These are phyloP conservation scores for Turdus rufiventris DNA, from an alignment of 2,113 vertebrate species.

Conservation along the genomic window DNA sequence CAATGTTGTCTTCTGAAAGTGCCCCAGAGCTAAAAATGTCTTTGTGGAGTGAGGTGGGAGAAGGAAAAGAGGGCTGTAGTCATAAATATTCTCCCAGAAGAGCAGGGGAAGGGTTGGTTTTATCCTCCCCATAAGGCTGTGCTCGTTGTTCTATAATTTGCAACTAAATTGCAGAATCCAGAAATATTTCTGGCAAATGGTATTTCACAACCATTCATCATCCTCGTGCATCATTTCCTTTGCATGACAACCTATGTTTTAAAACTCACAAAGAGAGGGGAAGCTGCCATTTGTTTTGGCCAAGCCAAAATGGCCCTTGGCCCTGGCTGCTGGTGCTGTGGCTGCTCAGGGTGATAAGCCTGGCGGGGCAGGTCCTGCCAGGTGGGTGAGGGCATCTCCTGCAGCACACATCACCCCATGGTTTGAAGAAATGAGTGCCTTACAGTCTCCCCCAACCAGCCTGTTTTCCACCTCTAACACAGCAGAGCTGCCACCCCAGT, in stretches of 20 bases:
- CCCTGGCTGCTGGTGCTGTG: accelerated
- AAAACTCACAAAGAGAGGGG: conserved; percentile 10
- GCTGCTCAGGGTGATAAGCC: background rate
- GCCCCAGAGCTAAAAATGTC: background rate
- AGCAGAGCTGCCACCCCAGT: accelerated
- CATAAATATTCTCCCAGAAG: background rate
- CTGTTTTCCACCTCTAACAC: background rate
- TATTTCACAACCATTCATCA: conserved; percentile 56
- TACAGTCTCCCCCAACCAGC: background rate
- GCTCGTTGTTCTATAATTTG: conserved; percentile 20
- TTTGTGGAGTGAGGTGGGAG: background rate
- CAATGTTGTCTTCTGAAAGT: background rate
- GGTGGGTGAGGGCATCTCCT: accelerated
- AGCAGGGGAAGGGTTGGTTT: background rate
- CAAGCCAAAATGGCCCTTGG: background rate
- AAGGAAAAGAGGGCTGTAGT: background rate
- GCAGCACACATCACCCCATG: accelerated
- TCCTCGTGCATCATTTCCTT: background rate
- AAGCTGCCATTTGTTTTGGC: conserved; percentile 61
- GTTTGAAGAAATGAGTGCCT: background rate
- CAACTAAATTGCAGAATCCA: conserved; percentile 51
- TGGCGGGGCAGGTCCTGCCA: background rate
- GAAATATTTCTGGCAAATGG: conserved; percentile 42
- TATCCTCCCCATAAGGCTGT: background rate
- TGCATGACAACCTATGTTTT: conserved; percentile 47